A percentile compares a stretch with the other conserved stretches of the same genome.
phyloP scores from a whole-genome alignment of 2,888 invertebrate genomes.

The Shargacucullia verbasci region DNA sequence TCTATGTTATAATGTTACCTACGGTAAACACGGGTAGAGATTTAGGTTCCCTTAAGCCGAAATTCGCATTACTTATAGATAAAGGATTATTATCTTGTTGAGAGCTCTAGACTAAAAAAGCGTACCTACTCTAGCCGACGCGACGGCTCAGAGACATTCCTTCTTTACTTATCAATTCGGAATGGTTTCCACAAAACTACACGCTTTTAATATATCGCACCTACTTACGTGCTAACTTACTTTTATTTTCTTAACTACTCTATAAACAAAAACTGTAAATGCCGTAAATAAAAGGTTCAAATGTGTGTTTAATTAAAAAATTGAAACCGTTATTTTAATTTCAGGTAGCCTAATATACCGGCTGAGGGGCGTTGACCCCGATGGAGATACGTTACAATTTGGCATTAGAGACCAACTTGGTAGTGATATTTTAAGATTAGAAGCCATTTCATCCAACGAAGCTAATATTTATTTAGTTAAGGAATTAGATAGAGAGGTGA shows the following conservation, averaged over 20 bases:
- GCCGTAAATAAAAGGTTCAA: conserved; percentile 35
- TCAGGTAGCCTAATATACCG: conserved; percentile 95
- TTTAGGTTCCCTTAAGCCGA: too few relatives aligned
- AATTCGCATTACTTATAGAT: too few relatives aligned
- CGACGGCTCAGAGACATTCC: too few relatives aligned
- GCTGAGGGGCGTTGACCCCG: conserved; percentile 94
- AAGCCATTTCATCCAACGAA: conserved; percentile 94
- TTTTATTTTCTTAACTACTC: conserved; percentile 50
- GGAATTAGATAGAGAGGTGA: conserved; percentile 96
- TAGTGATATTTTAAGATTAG: conserved; percentile 95
- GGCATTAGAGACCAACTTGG: conserved; percentile 94
- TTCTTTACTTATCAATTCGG: too few relatives aligned
- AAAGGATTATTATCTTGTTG: too few relatives aligned
- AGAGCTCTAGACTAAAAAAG: too few relatives aligned
- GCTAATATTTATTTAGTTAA: conserved; percentile 96
- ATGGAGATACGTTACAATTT: conserved; percentile 95
- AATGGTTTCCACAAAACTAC: too few relatives aligned
- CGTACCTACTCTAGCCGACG: too few relatives aligned
- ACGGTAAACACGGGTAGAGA: too few relatives aligned
- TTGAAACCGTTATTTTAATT: conserved; percentile 67
- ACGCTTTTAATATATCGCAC: too few relatives aligned
- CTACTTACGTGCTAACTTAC: conserved; percentile 7
- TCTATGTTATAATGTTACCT: too few relatives aligned
- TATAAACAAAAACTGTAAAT: conserved; percentile 34
- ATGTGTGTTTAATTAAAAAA: conserved; percentile 39